Evolutionary conservation across 1,140 invertebrate genomes (phyloP).

Genomic region (Pararge aegeria): DNA sequence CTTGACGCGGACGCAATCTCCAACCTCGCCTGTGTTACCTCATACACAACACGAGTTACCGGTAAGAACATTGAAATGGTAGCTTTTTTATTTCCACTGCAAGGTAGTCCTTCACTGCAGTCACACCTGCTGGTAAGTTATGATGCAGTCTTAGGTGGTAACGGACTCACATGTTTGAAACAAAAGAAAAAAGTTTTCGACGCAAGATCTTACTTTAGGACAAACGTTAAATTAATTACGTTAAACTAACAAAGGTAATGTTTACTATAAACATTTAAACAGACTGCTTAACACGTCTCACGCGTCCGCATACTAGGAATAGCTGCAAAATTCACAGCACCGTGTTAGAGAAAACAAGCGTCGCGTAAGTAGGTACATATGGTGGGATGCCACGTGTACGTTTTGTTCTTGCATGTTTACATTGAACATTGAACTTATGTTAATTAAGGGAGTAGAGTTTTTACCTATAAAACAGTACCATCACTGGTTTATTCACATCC

Average conservation of each 20-base stretch:
- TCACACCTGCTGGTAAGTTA: no score
- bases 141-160: no score
- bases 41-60: slow-evolving; percentile 56
- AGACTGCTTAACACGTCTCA: neutral
- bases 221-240: neutral
- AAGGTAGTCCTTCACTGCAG: no score
- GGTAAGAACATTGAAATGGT: slow-evolving; percentile 42
- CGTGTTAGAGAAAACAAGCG: neutral
- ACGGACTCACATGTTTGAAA: no score
- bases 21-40: slow-evolving; percentile 50
- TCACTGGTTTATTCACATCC: no score
- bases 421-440: no score
- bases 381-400: neutral
- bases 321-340: neutral
- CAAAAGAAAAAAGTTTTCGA: neutral
- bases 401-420: neutral
- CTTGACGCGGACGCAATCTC: slow-evolving; percentile 52
- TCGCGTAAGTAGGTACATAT: neutral
- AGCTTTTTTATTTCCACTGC: no score
- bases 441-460: no score
- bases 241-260: neutral
- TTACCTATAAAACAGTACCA: no score
- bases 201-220: neutral
- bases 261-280: neutral
- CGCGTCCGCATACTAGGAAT: neutral